Conservation (phyloP, 2,888 invertebrate genomes). For the Lampropteryx suffumata region DNA sequence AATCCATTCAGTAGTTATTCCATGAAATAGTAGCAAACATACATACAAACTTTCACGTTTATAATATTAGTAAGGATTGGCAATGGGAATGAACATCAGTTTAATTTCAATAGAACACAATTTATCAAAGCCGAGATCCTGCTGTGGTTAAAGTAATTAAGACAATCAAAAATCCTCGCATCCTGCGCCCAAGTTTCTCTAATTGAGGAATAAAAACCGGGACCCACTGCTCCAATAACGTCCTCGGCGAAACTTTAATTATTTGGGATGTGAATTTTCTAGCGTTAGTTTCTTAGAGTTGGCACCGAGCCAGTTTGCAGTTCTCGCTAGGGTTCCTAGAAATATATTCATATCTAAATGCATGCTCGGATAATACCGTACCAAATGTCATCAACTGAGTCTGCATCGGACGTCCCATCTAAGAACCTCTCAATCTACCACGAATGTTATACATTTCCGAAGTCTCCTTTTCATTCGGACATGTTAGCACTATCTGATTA, state of each 20-base stretch:
- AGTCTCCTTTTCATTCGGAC: too few relatives aligned
- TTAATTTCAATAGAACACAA: neutral
- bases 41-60: too few relatives aligned
- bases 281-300: conserved; percentile 35
- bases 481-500: too few relatives aligned
- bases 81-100: too few relatives aligned
- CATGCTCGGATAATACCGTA: neutral
- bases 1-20: too few relatives aligned
- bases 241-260: conserved; percentile 48
- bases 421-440: too few relatives aligned
- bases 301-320: conserved; percentile 43
- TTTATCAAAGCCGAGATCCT: neutral
- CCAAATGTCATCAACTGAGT: too few relatives aligned
- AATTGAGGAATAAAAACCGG: conserved; percentile 32
- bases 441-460: too few relatives aligned
- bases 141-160: conserved; percentile 5
- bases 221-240: conserved; percentile 30
- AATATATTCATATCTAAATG: conserved; percentile 5
- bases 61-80: too few relatives aligned
- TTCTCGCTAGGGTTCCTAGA: conserved; percentile 11
- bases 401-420: too few relatives aligned
- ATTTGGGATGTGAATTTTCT: conserved; percentile 51
- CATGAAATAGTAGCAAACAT: too few relatives aligned
- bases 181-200: conserved; percentile 18
- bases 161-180: conserved; percentile 12